Evolutionary conservation across 2,113 vertebrate genomes (phyloP).

Genomic region (Recurvirostra avosetta): DNA sequence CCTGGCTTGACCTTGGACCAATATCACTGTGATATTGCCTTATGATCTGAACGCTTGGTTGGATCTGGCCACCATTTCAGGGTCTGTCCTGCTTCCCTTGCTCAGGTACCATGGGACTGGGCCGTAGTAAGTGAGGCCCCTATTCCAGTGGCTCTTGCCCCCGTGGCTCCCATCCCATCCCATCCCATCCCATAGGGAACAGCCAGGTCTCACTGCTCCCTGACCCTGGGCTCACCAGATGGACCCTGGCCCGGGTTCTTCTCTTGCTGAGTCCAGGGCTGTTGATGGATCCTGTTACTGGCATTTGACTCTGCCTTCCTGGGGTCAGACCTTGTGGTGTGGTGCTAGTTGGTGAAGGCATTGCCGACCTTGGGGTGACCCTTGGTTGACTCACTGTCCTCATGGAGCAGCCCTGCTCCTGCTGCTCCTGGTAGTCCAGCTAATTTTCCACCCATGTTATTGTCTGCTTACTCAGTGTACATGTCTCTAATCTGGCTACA

Average conservation of each 20-base stretch:
- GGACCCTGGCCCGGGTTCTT: background rate
- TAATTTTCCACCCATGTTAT: background rate
- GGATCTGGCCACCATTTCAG: background rate
- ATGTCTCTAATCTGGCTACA: background rate
- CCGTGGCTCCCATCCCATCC: fast-evolving
- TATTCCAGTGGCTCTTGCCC: background rate
- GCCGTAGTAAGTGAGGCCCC: background rate
- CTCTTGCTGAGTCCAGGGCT: background rate
- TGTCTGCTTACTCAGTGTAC: background rate
- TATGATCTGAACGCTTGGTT: background rate
- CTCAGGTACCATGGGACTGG: background rate
- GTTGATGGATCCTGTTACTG: background rate
- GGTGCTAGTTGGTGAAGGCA: fast-evolving
- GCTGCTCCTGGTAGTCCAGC: background rate
- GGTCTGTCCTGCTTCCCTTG: background rate
- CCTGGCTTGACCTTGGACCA: background rate
- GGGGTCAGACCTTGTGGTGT: background rate
- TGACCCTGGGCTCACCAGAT: background rate
- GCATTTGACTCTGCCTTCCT: background rate
- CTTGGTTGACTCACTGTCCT: background rate
- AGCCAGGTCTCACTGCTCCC: background rate
- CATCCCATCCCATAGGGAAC: background rate
- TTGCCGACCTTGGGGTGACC: background rate
- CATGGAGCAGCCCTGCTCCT: background rate
- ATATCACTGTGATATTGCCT: background rate